A percentile compares a stretch with the other conserved stretches of the same genome.
These are phyloP conservation scores for Cacatua alba DNA, from an alignment of 2,113 vertebrate genomes.

Conservation along the genomic window DNA sequence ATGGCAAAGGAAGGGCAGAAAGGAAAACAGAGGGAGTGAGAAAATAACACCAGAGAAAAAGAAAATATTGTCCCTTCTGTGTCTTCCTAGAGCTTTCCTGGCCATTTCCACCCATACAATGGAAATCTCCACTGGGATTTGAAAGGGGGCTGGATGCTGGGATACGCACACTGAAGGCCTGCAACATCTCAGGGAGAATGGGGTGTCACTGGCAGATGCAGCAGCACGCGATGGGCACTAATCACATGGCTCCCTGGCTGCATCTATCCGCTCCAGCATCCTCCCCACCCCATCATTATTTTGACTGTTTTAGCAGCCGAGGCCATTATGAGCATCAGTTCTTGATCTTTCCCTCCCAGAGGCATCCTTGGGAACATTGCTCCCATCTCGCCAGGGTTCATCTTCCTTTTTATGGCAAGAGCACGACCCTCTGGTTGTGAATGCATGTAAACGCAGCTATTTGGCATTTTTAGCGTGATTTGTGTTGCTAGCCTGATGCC, in stretches of 20 bases:
- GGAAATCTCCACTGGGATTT: neutral
- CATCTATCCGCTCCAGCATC: neutral
- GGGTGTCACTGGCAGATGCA: neutral
- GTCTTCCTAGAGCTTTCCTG: neutral
- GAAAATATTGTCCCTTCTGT: conserved; percentile 11
- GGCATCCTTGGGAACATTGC: conserved; percentile 36
- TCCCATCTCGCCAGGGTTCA: conserved; percentile 30
- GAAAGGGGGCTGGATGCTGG: neutral
- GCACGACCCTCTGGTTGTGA: neutral
- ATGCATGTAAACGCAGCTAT: conserved; percentile 33
- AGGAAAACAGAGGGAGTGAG: neutral
- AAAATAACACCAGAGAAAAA: neutral
- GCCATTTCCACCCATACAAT: neutral
- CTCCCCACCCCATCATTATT: neutral
- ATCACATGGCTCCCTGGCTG: neutral
- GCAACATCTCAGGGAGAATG: neutral
- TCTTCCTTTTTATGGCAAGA: conserved; percentile 54
- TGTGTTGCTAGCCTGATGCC: conserved; percentile 13
- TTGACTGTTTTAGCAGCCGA: conserved; percentile 4
- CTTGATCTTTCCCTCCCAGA: conserved; percentile 58
- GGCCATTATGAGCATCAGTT: conserved; percentile 30
- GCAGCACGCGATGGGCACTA: fast-evolving
- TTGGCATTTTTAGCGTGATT: conserved; percentile 42
- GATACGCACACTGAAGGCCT: fast-evolving
- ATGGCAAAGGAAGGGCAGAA: neutral